Conservation (phyloP, 2,113 vertebrate genomes). For the Microcebus jonahi region DNA sequence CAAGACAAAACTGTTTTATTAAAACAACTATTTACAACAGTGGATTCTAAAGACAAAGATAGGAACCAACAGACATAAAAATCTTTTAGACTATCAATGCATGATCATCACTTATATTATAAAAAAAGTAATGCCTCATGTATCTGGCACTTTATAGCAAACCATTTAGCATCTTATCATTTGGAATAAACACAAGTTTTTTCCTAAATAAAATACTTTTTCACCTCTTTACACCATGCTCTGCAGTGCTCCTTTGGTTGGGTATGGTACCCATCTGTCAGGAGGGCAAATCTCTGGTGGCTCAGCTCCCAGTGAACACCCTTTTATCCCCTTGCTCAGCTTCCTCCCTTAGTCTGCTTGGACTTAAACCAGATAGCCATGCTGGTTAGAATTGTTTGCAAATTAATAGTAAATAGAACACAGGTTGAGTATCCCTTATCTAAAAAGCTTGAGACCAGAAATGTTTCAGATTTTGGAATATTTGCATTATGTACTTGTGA, state of each 20-base stretch:
- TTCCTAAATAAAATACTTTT: not conserved
- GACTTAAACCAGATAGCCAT: not conserved
- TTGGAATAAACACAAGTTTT: not conserved
- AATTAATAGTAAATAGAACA: not conserved
- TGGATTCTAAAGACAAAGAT: conserved; percentile 1
- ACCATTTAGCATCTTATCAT: not conserved
- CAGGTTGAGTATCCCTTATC: not conserved
- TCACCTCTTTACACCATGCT: not conserved
- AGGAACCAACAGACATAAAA: not conserved
- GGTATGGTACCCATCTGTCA: accelerated
- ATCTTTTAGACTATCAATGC: not conserved
- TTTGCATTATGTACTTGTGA: not conserved
- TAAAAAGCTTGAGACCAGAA: not conserved
- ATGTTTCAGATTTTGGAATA: not conserved
- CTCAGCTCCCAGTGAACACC: not conserved
- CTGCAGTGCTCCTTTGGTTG: not conserved
- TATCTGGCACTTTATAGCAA: not conserved
- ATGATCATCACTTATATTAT: not conserved
- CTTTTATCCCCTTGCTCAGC: not conserved
- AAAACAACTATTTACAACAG: not conserved
- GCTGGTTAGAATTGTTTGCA: not conserved
- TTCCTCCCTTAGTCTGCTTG: not conserved
- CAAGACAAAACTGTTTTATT: not conserved
- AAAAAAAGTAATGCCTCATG: not conserved
- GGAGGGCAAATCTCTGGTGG: not conserved